phyloP scores from a whole-genome alignment of 1,140 invertebrate genomes.

The Diachasmimorpha longicaudata region DNA sequence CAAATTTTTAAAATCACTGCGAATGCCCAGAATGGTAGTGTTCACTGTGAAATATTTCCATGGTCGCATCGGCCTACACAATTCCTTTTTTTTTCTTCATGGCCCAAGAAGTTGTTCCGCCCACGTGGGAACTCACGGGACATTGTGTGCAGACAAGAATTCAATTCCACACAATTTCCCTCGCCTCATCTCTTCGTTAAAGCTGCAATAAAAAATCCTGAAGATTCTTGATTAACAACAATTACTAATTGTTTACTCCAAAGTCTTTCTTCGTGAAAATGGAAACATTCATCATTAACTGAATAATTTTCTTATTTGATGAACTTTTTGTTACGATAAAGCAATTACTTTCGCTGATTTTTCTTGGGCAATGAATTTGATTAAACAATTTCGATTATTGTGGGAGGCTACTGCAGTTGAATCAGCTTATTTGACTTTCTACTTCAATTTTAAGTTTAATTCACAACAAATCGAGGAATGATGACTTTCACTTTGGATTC shows the following conservation, averaged over 20 bases:
- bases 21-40: not conserved
- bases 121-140: not conserved
- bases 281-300: not conserved
- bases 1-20: not conserved
- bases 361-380: too few species aligned
- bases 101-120: not conserved
- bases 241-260: too few species aligned
- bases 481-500: constrained; percentile 10
- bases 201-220: not conserved
- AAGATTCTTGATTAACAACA: too few species aligned
- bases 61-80: not conserved
- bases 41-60: not conserved
- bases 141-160: not conserved
- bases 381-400: not conserved
- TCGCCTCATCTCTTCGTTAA: not conserved
- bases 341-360: not conserved
- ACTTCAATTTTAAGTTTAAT: not conserved
- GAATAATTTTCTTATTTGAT: too few species aligned
- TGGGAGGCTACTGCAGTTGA: not conserved
- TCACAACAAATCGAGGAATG: not conserved
- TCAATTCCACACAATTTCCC: not conserved
- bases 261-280: not conserved
- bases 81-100: not conserved
- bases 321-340: too few species aligned
- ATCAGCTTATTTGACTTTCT: constrained; percentile 2